Conservation (phyloP, 1,140 invertebrate species). For the Papilio machaon region DNA sequence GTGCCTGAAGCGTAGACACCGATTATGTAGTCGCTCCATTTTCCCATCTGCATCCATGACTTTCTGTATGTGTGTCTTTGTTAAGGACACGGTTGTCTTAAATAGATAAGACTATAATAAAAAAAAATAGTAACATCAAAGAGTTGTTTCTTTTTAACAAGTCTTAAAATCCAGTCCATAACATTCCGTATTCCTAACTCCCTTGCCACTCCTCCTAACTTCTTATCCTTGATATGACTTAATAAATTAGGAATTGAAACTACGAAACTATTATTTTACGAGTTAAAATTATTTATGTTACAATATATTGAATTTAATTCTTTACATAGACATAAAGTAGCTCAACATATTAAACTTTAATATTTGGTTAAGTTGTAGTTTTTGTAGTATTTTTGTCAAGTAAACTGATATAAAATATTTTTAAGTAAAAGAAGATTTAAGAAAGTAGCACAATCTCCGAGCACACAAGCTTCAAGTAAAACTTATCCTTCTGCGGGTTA, state of each 20-base stretch:
- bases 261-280: too few relatives aligned
- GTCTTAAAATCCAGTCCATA: neutral
- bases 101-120: conserved; percentile 72
- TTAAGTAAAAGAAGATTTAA: neutral
- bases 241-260: neutral
- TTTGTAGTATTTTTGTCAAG: neutral
- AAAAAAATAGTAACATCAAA: conserved; percentile 75
- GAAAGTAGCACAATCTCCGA: neutral
- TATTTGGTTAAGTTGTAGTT: neutral
- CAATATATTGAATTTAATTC: too few relatives aligned
- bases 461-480: neutral
- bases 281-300: too few relatives aligned
- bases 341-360: too few relatives aligned
- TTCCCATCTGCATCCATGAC: conserved; percentile 42
- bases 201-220: neutral
- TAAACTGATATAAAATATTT: neutral
- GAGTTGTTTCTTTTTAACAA: conserved; percentile 54
- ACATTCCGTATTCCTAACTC: neutral
- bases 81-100: conserved; percentile 72
- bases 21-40: conserved; percentile 16
- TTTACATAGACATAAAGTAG: too few relatives aligned
- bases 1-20: conserved; percentile 3
- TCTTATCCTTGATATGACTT: neutral
- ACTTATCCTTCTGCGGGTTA: neutral
- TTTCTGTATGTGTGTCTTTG: conserved; percentile 74